Evolutionary conservation across 2,888 invertebrate species (phyloP), one percentile per base, ranked within the genome.

Genomic region (Malthinus seriepunctatus): DNA sequence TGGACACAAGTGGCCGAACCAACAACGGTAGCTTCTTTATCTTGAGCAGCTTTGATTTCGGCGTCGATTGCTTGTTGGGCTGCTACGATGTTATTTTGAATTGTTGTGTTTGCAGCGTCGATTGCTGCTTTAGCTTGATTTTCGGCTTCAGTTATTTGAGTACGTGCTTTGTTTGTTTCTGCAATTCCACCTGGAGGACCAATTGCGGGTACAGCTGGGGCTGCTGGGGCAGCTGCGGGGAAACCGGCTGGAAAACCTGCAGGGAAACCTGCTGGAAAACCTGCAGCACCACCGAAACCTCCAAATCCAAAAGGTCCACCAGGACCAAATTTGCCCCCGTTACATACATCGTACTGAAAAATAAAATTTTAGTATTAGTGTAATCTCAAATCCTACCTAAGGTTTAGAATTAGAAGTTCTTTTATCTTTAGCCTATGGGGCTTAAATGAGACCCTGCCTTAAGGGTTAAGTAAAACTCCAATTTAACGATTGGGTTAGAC

Each of bases 51-150:
- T 8, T 8, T n/a, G 9, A 54, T 0, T 38, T 47, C 38, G 8
- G 11, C 14, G 15, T 47, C 47, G 15, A 54, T 54, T 3, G 39
- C 1, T 6, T 12, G 46, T 31, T 54, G 47, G 14, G 38, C 54
- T 4, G 39, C 14, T 12, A 12, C 47, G 6, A 54, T 48, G 23
- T 47, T 47, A 32, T 48, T 54, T 5, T 14, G 10, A 4, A 54
- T 54, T 7, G 54, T 54, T 1, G 54, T 39, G 32, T 54, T 54
- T 4, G 54, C 32, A 9, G 37, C 31, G 4, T 39, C 31, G 5
- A 23, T 11, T 0, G 47, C 47, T 2, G 31, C 2, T 6, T 32
- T 47, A 7, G 11, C 39, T 15, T 47, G 32, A n/a, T 7, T 12
- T n/a, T 39, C 32, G 0, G 54, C 32, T 1, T 10, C 2, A 8